Conservation (phyloP, 2,797 vertebrate species). For the Dromococcyx pavoninus region DNA sequence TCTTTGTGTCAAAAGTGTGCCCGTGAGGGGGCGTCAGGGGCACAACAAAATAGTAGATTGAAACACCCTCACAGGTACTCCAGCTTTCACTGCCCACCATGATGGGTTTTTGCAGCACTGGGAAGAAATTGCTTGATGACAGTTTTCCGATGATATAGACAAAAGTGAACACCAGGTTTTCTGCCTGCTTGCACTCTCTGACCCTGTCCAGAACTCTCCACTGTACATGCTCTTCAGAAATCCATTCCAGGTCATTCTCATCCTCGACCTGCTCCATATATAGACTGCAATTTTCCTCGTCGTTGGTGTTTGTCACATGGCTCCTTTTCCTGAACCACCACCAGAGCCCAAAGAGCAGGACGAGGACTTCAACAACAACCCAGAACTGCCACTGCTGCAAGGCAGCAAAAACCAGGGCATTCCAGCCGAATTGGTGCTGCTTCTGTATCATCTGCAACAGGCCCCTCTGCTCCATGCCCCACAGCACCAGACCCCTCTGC, state of each 20-base stretch:
- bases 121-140: too few species aligned
- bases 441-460: too few species aligned
- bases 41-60: fast-evolving
- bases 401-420: too few species aligned
- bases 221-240: too few species aligned
- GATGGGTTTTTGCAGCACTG: fast-evolving
- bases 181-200: too few species aligned
- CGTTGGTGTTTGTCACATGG: too few species aligned
- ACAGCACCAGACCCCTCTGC: too few species aligned
- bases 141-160: fast-evolving
- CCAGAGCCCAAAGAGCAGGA: neutral
- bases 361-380: neutral
- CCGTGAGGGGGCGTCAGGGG: fast-evolving
- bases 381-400: neutral
- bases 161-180: fast-evolving
- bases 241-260: too few species aligned
- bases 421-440: too few species aligned
- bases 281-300: neutral
- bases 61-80: fast-evolving
- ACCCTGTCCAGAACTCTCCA: neutral
- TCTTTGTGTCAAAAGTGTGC: neutral
- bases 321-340: neutral
- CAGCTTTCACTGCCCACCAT: neutral
- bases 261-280: neutral
- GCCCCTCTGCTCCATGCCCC: too few species aligned